Evolutionary conservation across 92 coral and sea anemone species (phyloP).

Genomic region (Ricordea florida): DNA sequence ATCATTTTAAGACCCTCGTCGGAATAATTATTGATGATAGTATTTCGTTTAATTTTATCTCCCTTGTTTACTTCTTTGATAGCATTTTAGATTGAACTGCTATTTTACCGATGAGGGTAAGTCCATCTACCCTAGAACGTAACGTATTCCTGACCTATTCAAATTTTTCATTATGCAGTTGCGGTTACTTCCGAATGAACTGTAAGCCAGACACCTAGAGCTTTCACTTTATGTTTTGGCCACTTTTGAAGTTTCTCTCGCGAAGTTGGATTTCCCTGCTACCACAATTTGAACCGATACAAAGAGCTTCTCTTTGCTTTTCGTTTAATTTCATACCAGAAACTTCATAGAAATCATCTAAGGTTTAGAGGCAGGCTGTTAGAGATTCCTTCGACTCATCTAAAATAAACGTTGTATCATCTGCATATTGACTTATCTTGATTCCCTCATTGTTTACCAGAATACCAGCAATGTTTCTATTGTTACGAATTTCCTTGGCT

Average conservation of each 20-base stretch:
- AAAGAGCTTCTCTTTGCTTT: slow-evolving; percentile 11
- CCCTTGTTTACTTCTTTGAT: too few species aligned
- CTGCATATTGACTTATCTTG: not conserved
- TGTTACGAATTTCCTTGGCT: not conserved
- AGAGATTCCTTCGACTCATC: not conserved
- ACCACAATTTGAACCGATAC: not conserved
- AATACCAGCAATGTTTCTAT: not conserved
- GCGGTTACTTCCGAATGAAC: not conserved
- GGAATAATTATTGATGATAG: not conserved
- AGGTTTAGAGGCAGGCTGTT: not conserved
- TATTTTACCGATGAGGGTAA: too few species aligned
- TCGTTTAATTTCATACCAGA: slow-evolving; percentile 16
- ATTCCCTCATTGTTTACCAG: not conserved
- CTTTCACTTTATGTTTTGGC: slow-evolving; percentile 10
- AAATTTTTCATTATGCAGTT: not conserved
- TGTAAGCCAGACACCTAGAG: slow-evolving; percentile 25
- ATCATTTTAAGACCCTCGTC: not conserved
- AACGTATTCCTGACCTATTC: not conserved
- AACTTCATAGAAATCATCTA: not conserved
- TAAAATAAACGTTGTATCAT: not conserved
- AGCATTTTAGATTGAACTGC: too few species aligned
- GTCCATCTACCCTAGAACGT: not conserved
- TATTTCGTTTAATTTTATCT: too few species aligned
- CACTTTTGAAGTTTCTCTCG: slow-evolving; percentile 4
- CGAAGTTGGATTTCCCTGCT: not conserved